phyloP scores from a whole-genome alignment of 2,888 invertebrate species.

The Amblyteles armatorius region DNA sequence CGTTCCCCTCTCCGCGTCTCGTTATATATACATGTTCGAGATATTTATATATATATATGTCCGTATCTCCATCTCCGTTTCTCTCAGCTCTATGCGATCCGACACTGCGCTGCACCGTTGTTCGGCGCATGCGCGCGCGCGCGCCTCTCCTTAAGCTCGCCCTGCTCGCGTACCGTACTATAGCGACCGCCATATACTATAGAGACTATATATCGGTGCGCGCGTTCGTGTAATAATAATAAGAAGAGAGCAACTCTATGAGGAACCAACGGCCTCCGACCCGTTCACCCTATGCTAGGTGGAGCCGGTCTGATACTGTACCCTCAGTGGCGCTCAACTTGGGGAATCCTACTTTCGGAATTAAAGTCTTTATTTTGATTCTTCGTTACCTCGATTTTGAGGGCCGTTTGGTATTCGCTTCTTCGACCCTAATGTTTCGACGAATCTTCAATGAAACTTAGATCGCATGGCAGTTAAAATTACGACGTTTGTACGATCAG shows the following conservation, averaged over 20 bases:
- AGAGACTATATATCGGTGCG: slow-evolving; percentile 65
- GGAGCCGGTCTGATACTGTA: slow-evolving; percentile 83
- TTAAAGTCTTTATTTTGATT: neutral
- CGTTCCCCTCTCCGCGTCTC: slow-evolving; percentile 31
- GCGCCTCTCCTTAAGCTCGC: slow-evolving; percentile 45
- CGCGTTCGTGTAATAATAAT: slow-evolving; percentile 82
- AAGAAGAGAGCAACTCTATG: slow-evolving; percentile 83
- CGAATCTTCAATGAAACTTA: neutral
- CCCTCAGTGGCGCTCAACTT: slow-evolving; percentile 79
- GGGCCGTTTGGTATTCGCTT: neutral
- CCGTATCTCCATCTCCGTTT: neutral
- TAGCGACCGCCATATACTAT: slow-evolving; percentile 33
- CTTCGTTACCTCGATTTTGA: neutral
- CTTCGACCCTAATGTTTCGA: neutral
- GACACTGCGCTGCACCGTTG: slow-evolving; percentile 65
- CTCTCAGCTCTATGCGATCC: slow-evolving; percentile 8
- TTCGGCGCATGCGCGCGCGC: slow-evolving; percentile 69
- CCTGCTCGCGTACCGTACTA: slow-evolving; percentile 50
- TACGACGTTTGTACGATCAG: no score
- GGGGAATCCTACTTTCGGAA: slow-evolving; percentile 38
- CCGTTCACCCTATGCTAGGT: slow-evolving; percentile 84
- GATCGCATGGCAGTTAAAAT: no score
- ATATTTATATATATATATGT: neutral
- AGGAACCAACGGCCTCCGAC: slow-evolving; percentile 84
- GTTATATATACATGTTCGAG: neutral